phyloP scores from a whole-genome alignment of 1,140 invertebrate genomes.

The Tetramorium alpestre region DNA sequence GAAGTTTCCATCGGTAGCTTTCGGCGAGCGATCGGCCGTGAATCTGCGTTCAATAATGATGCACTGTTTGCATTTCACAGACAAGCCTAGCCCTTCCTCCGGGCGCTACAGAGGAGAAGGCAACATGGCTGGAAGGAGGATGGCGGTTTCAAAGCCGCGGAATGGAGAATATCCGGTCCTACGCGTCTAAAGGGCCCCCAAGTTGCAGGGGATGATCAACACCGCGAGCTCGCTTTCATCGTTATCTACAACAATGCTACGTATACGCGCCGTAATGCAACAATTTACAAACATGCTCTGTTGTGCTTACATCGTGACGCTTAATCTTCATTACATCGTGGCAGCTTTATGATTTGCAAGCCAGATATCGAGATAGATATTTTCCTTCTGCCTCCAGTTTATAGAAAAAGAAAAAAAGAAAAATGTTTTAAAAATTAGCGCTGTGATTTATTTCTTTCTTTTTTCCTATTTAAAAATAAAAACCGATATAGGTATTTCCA shows the following conservation, averaged over 20 bases:
- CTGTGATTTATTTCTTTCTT: neutral
- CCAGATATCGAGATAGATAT: neutral
- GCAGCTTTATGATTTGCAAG: constrained; percentile 20
- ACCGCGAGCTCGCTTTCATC: constrained; percentile 24
- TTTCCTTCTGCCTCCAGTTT: neutral
- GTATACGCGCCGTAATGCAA: constrained; percentile 7
- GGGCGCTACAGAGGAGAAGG: neutral
- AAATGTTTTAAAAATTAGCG: neutral
- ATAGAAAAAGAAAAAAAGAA: neutral
- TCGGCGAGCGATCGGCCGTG: constrained; percentile 75
- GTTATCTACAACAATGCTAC: constrained; percentile 3
- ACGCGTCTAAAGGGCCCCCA: constrained; percentile 21
- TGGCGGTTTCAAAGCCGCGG: constrained; percentile 44
- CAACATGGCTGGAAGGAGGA: constrained; percentile 5
- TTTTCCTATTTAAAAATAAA: neutral
- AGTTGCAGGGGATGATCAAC: constrained; percentile 33
- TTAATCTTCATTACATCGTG: constrained; percentile 46
- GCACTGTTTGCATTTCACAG: constrained; percentile 67
- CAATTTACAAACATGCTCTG: constrained; percentile 45
- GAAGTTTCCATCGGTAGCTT: constrained; percentile 74
- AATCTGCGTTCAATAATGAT: constrained; percentile 79
- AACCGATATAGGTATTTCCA: neutral
- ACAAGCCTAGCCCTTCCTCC: neutral
- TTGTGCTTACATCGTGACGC: neutral
- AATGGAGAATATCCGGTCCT: constrained; percentile 36